These are phyloP conservation scores for Aspidiotus rigidus DNA, from an alignment of 2,888 invertebrate genomes.

Conservation along the genomic window DNA sequence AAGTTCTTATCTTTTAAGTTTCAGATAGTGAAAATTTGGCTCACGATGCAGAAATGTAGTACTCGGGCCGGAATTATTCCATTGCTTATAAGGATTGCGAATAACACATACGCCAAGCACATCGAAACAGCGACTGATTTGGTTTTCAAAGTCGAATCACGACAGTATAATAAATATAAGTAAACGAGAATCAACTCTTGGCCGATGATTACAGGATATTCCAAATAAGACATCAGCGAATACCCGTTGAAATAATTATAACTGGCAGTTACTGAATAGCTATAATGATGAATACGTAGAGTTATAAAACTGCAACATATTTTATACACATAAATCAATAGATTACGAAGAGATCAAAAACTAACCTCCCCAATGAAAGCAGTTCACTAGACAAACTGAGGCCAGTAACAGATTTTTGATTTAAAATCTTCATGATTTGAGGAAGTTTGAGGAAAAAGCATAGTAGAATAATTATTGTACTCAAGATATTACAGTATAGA, in stretches of 20 bases:
- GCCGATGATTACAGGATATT: conserved; percentile 68
- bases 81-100: conserved; percentile 43
- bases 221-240: conserved; percentile 66
- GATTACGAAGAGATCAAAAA: background rate
- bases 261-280: conserved; percentile 68
- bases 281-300: conserved; percentile 45
- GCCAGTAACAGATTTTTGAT: conserved; percentile 56
- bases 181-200: conserved; percentile 67
- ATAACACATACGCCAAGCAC: conserved; percentile 43
- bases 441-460: conserved; percentile 73
- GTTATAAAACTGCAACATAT: conserved; percentile 3
- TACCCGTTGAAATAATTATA: conserved; percentile 71
- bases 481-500: conserved; percentile 43
- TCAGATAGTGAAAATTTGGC: conserved; percentile 40
- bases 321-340: background rate
- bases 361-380: conserved; percentile 61
- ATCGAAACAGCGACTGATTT: conserved; percentile 39
- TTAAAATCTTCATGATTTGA: conserved; percentile 55
- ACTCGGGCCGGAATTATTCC: conserved; percentile 46
- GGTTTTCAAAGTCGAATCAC: conserved; percentile 46
- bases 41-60: conserved; percentile 57
- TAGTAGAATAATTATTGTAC: conserved; percentile 64
- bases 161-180: conserved; percentile 59
- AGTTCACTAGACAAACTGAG: conserved; percentile 56
- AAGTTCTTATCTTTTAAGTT: conserved; percentile 15